Conservation (phyloP, 1,140 invertebrate genomes). For the Ctenoplectra terminalis region DNA sequence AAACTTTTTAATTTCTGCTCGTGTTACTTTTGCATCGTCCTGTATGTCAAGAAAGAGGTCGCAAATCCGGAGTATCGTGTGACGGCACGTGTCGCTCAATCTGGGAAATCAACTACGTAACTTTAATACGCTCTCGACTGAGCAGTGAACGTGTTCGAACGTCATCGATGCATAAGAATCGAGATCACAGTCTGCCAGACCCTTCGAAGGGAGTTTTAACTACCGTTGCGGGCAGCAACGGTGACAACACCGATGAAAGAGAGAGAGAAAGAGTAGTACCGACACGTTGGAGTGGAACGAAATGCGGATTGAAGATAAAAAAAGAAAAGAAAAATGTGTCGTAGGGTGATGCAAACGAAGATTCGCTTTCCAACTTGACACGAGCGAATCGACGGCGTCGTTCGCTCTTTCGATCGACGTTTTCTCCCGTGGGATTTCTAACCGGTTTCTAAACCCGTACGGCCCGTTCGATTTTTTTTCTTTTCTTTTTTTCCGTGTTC, state of each 20-base stretch:
- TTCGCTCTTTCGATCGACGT: constrained; percentile 20
- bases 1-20: neutral
- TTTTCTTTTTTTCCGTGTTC: constrained; percentile 1
- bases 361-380: constrained; percentile 57
- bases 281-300: neutral
- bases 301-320: neutral
- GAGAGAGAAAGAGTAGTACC: neutral
- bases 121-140: neutral
- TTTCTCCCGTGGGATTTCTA: constrained; percentile 46
- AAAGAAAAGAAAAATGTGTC: constrained; percentile 1
- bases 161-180: constrained; percentile 7
- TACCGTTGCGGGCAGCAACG: neutral
- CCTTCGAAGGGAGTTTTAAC: neutral
- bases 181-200: neutral
- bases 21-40: neutral
- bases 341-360: constrained; percentile 41
- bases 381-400: neutral
- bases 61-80: constrained; percentile 17
- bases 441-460: constrained; percentile 53
- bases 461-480: constrained; percentile 29
- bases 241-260: neutral
- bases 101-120: constrained; percentile 13
- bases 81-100: constrained; percentile 23
- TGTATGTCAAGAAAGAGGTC: neutral
- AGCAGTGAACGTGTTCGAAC: constrained; percentile 4